A percentile compares a stretch with the other conserved stretches of the same genome.
phyloP scores from a whole-genome alignment of 2,113 vertebrate genomes.

The Hippoglossus stenolepis region DNA sequence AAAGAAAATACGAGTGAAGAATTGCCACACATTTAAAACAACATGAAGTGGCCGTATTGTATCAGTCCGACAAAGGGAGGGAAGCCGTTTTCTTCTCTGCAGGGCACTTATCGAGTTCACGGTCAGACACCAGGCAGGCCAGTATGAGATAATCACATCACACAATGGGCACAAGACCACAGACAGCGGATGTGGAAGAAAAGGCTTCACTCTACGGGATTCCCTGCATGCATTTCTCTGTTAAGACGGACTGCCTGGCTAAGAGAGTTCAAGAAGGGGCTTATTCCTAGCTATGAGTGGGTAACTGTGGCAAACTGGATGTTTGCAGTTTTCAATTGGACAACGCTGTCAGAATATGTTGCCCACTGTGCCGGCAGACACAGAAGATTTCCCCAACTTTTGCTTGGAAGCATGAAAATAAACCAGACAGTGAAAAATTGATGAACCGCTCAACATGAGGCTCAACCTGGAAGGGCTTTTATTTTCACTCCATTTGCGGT shows the following conservation, averaged over 20 bases:
- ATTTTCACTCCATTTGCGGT: neutral
- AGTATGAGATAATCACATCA: slow-evolving; percentile 68
- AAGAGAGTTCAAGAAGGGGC: slow-evolving; percentile 56
- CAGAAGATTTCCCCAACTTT: slow-evolving; percentile 18
- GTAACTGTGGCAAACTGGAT: slow-evolving; percentile 41
- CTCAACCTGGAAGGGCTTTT: neutral
- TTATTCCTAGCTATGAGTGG: slow-evolving; percentile 23
- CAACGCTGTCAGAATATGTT: slow-evolving; percentile 24
- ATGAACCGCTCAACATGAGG: slow-evolving; percentile 13
- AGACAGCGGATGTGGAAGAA: slow-evolving; percentile 52
- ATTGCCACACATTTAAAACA: slow-evolving; percentile 61
- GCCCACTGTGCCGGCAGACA: slow-evolving; percentile 24
- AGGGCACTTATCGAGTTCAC: slow-evolving; percentile 68
- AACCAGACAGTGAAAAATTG: slow-evolving; percentile 22
- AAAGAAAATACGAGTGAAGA: slow-evolving; percentile 50
- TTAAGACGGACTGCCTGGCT: slow-evolving; percentile 41
- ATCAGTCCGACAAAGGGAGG: slow-evolving; percentile 46
- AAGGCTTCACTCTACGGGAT: slow-evolving; percentile 58
- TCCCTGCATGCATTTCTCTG: slow-evolving; percentile 59
- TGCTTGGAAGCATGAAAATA: slow-evolving; percentile 42
- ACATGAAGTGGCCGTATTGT: slow-evolving; percentile 64
- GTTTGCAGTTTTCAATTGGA: slow-evolving; percentile 55
- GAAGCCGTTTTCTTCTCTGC: slow-evolving; percentile 58
- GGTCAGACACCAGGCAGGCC: slow-evolving; percentile 66
- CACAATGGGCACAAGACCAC: slow-evolving; percentile 72